phyloP scores from a whole-genome alignment of 2,797 vertebrate species.

The Pseudotriccus pelzelni region DNA sequence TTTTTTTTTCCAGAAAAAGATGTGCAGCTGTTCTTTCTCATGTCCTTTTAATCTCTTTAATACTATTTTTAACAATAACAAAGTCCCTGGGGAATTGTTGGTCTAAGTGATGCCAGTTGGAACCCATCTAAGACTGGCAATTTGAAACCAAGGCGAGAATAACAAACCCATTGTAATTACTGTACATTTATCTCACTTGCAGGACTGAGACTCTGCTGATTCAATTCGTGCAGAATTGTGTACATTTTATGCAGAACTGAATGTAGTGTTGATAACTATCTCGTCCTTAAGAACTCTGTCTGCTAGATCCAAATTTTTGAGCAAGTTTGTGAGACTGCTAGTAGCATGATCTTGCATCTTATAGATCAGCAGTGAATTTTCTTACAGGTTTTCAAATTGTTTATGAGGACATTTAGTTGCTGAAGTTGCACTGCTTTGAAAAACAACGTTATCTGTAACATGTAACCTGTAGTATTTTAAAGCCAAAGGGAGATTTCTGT shows the following conservation, averaged over 20 bases:
- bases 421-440: neutral
- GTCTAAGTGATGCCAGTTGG: neutral
- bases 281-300: neutral
- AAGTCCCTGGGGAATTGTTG: neutral
- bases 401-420: neutral
- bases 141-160: neutral
- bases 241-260: neutral
- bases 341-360: neutral
- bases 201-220: neutral
- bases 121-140: accelerated
- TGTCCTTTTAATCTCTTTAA: neutral
- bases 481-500: neutral
- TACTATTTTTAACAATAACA: neutral
- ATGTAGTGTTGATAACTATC: neutral
- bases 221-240: neutral
- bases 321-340: neutral
- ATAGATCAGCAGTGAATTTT: neutral
- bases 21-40: neutral
- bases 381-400: neutral
- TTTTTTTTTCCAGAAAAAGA: neutral
- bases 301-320: neutral
- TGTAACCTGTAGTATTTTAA: neutral
- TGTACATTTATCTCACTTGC: neutral
- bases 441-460: neutral
- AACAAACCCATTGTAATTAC: neutral